phyloP scores from a whole-genome alignment of 2,797 vertebrate genomes.

The Anabas testudineus region DNA sequence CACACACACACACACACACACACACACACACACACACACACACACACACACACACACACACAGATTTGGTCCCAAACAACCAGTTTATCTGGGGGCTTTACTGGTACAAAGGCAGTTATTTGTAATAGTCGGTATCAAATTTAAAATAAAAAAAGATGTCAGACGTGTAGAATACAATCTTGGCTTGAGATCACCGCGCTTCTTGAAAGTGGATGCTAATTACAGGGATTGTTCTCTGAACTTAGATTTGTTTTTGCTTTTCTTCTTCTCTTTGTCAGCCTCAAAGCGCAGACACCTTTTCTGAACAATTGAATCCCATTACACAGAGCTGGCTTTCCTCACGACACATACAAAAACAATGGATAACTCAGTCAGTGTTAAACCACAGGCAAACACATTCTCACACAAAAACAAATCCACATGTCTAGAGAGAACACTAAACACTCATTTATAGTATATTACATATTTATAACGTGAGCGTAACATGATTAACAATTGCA shows the following conservation, averaged over 20 bases:
- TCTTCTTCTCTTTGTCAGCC: background rate
- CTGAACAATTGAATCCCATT: background rate
- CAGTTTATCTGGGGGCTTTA: constrained; percentile 27
- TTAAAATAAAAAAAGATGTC: too few species aligned
- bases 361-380: constrained; percentile 21
- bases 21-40: background rate
- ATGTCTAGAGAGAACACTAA: constrained; percentile 42
- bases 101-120: constrained; percentile 24
- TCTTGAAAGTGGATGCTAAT: constrained; percentile 7
- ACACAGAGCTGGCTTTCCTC: constrained; percentile 13
- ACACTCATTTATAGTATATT: constrained; percentile 69
- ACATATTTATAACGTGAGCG: constrained; percentile 74
- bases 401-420: constrained; percentile 18
- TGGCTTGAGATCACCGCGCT: background rate
- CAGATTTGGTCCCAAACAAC: constrained; percentile 68
- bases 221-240: constrained; percentile 7
- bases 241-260: constrained; percentile 20
- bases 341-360: constrained; percentile 14
- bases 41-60: constrained; percentile 25
- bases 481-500: constrained; percentile 73
- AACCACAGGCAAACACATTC: constrained; percentile 32
- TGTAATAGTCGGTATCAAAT: constrained; percentile 47
- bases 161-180: background rate
- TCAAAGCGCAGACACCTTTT: constrained; percentile 3
- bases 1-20: constrained; percentile 23